A percentile compares a stretch with the other conserved stretches of the same genome.
Evolutionary conservation across 2,113 vertebrate species (phyloP).

Genomic region (Cygnus atratus): DNA sequence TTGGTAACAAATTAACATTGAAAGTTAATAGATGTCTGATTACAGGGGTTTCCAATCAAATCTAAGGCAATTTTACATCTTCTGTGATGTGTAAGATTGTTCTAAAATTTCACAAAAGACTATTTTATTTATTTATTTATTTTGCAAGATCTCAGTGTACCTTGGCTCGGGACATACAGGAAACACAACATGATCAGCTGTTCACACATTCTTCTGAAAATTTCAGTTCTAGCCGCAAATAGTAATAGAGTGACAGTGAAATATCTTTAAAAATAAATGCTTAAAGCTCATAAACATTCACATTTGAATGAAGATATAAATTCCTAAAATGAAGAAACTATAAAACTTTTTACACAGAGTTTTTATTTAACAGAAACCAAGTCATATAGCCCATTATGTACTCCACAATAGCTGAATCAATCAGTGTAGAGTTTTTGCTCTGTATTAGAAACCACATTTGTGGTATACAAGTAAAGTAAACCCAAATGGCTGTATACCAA

Average conservation of each 20-base stretch:
- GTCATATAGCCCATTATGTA: not conserved
- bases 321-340: not conserved
- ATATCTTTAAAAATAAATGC: not conserved
- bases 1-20: not conserved
- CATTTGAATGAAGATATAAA: not conserved
- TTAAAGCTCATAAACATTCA: not conserved
- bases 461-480: not conserved
- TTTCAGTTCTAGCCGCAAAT: not conserved
- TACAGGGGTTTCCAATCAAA: not conserved
- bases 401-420: not conserved
- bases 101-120: not conserved
- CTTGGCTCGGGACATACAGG: not conserved
- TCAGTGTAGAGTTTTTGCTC: not conserved
- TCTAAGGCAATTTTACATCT: not conserved
- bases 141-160: not conserved
- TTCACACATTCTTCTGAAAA: not conserved
- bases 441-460: not conserved
- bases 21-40: not conserved
- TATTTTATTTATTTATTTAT: not conserved
- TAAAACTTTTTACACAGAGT: not conserved
- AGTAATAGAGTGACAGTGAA: not conserved
- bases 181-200: not conserved
- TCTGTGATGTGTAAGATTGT: not conserved
- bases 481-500: not conserved
- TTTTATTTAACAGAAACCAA: not conserved